Conservation (phyloP, 2,888 invertebrate species). For the Koerneria pararmatus region DNA sequence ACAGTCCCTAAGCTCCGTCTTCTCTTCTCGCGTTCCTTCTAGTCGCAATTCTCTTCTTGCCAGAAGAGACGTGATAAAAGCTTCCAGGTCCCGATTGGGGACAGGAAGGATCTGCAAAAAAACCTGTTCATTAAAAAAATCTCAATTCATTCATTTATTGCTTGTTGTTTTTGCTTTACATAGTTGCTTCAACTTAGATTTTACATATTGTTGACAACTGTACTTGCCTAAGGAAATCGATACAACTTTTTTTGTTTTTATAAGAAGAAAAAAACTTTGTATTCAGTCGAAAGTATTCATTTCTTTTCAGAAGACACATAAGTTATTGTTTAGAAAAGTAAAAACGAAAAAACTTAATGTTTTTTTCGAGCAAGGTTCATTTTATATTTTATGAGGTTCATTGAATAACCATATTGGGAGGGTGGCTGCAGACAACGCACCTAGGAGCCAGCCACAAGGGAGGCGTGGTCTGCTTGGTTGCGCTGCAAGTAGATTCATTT, state of each 20-base stretch:
- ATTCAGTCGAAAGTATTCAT: too few species aligned
- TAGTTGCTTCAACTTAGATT: too few species aligned
- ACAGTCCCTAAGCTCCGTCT: slow-evolving; percentile 10
- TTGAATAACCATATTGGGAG: slow-evolving; percentile 17
- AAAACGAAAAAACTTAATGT: background rate
- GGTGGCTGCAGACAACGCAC: slow-evolving; percentile 15
- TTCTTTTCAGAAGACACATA: too few species aligned
- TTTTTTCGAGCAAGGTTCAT: background rate
- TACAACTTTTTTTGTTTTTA: too few species aligned
- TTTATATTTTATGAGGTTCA: too few species aligned
- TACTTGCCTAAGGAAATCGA: too few species aligned
- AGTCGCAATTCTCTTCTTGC: background rate
- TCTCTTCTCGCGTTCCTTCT: background rate
- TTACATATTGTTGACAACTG: too few species aligned
- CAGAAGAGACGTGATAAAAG: slow-evolving; percentile 1
- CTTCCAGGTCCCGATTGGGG: slow-evolving; percentile 12
- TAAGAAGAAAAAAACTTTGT: too few species aligned
- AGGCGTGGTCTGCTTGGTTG: too few species aligned
- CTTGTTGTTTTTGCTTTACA: too few species aligned
- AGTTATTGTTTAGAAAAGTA: background rate
- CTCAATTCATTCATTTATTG: too few species aligned
- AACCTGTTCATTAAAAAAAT: background rate
- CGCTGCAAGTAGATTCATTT: too few species aligned
- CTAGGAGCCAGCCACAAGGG: slow-evolving; percentile 12
- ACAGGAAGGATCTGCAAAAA: slow-evolving; percentile 11